Evolutionary conservation across 2,797 vertebrate genomes (phyloP), one percentile per base, ranked within the genome.

Genomic region (Pelodytes ibericus): DNA sequence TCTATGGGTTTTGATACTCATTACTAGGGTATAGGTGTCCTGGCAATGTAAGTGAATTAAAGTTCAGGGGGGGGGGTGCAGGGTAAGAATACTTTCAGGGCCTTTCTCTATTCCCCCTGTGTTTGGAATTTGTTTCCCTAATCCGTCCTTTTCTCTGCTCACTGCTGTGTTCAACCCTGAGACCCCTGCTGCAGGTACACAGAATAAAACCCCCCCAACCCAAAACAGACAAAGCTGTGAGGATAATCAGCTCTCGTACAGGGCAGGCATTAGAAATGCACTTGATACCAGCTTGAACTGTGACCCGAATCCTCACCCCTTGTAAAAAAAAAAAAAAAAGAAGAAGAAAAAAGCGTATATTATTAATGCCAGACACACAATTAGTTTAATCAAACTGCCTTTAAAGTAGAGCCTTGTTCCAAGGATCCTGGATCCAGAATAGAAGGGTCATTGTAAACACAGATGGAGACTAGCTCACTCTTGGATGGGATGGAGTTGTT

Each of bases 231-330:
- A 25, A 30, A 63, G 5, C 39, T 26, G 6, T 27, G 15, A 16
- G 36, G 24, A 26, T 13, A 27, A 24, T 65, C 15, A 44, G 39
- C 13, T 26, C 15, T 63, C 5, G 18, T 8, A 8, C 1, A 16
- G 61, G 22, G 58, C 18, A 8, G 7, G 31, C 4, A n/a, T n/a
- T n/a, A 8, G 31, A 24, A 49, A 24, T 10, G 41, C 64, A 51
- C 44, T 67, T 67, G 64, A 67, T 67, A 67, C 2, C 64, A 30
- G 64, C 64, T 53, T 67, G 44, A 67, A 10, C 64, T 53, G 27
- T 67, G 64, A 67, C 64, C 64, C 16, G 13, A 18, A 41, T 47
- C 63, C 25, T 66, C 63, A 47, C 15, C 63, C 41, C 39, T 27
- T 27, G n/a, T 47, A 49, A 47, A 44, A 15, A n/a, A n/a, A 33